Evolutionary conservation across 2,113 vertebrate genomes (phyloP).

Genomic region (Hemicordylus capensis): DNA sequence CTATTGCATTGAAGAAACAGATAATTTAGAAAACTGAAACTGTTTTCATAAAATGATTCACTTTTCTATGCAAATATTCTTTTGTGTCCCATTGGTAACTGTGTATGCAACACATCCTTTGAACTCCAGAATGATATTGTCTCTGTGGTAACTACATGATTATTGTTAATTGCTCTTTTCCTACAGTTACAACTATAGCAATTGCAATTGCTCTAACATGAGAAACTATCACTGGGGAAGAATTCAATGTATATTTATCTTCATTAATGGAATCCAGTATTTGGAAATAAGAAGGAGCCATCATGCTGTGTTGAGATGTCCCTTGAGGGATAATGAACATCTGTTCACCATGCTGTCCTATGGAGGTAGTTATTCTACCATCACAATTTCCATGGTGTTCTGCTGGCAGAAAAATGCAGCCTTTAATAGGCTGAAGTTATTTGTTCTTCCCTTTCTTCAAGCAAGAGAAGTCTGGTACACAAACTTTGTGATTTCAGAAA

Average conservation of each 20-base stretch:
- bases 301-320: background rate
- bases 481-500: background rate
- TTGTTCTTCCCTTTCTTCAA: constrained; percentile 7
- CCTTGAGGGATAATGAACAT: background rate
- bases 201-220: background rate
- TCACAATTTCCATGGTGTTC: background rate
- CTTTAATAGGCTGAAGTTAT: background rate
- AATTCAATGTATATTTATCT: constrained; percentile 2
- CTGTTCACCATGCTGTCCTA: background rate
- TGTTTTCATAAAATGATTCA: constrained; percentile 16
- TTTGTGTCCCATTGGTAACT: constrained; percentile 13
- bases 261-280: constrained; percentile 4
- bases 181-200: constrained; percentile 3
- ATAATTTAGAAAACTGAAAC: background rate
- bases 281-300: background rate
- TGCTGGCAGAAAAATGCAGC: background rate
- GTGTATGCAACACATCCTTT: constrained; percentile 8
- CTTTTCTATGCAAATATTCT: background rate
- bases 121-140: constrained; percentile 7
- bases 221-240: background rate
- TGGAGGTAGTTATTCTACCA: background rate
- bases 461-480: background rate
- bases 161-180: constrained; percentile 20
- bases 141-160: constrained; percentile 8
- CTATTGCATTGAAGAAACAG: background rate